Evolutionary conservation across 2,797 vertebrate genomes (phyloP).

Genomic region (Amblyopsis hoosieri): DNA sequence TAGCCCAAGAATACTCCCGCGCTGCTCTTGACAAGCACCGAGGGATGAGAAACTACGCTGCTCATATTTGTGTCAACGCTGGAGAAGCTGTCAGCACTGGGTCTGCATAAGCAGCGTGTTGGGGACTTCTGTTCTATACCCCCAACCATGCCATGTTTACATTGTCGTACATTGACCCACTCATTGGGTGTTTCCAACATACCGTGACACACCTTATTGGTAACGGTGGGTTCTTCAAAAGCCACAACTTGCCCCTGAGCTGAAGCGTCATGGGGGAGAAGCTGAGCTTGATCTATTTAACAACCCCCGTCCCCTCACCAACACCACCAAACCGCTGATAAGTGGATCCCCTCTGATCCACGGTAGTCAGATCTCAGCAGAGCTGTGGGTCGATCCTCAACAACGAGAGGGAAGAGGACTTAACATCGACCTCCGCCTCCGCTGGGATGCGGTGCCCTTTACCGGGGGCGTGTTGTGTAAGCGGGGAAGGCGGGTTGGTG

Average conservation of each 20-base stretch:
- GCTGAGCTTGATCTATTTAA: constrained; percentile 62
- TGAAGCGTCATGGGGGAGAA: constrained; percentile 67
- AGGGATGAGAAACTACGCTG: constrained; percentile 62
- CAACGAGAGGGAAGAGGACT: constrained; percentile 15
- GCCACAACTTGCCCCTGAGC: constrained; percentile 58
- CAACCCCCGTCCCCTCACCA: constrained; percentile 33
- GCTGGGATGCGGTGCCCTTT: too few species aligned
- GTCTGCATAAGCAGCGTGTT: too few species aligned
- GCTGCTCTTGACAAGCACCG: constrained; percentile 53
- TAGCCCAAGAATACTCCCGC: constrained; percentile 69
- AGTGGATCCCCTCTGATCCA: constrained; percentile 68
- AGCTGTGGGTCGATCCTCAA: constrained; percentile 63
- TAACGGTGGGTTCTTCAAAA: constrained; percentile 66
- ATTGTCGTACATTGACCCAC: constrained; percentile 21
- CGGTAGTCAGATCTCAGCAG: constrained; percentile 62
- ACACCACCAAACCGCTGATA: constrained; percentile 68
- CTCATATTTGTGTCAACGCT: constrained; percentile 59
- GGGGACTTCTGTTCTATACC: too few species aligned
- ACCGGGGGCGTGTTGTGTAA: constrained; percentile 56
- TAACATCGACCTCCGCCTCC: too few species aligned
- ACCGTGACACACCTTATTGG: constrained; percentile 58
- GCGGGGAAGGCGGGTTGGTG: constrained; percentile 59
- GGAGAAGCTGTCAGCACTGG: too few species aligned
- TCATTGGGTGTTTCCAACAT: constrained; percentile 53
- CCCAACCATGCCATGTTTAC: constrained; percentile 7